Percentiles rank a stretch among this genome's conserved stretches.
Evolutionary conservation across 2,888 invertebrate genomes (phyloP).

Genomic region (Tenthredo mesomela): DNA sequence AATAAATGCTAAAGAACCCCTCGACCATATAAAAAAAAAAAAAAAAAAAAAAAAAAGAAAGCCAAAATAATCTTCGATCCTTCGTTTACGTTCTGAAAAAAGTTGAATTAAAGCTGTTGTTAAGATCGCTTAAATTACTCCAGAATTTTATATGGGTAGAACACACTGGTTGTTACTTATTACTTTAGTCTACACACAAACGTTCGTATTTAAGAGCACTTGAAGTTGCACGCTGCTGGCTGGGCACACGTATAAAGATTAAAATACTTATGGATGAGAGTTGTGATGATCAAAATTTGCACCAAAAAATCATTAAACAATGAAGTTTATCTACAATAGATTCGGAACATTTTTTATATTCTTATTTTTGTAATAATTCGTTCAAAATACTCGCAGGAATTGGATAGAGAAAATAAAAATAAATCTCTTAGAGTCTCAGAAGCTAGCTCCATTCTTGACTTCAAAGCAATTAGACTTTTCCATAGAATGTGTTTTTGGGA

Average conservation of each 20-base stretch:
- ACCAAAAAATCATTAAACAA: neutral
- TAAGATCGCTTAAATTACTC: conserved; percentile 24
- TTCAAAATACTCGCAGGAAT: neutral
- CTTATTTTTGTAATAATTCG: neutral
- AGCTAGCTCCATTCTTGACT: neutral
- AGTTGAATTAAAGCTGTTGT: conserved; percentile 29
- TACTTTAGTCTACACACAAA: neutral
- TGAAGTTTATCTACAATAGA: neutral
- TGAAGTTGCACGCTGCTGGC: conserved; percentile 23
- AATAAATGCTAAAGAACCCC: neutral
- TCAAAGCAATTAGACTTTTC: neutral
- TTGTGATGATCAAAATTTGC: neutral
- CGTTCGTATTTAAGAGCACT: neutral
- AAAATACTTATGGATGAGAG: neutral
- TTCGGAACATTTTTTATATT: neutral
- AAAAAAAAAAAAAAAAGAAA: neutral
- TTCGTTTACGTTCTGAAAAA: conserved; percentile 42
- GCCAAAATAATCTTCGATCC: conserved; percentile 47
- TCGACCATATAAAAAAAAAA: neutral
- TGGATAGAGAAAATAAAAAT: neutral
- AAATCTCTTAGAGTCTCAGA: neutral
- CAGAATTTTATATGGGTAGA: neutral
- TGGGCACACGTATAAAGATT: conserved; percentile 9
- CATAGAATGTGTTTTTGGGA: conserved; percentile 29
- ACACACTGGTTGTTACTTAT: neutral